phyloP scores from a whole-genome alignment of 2,113 vertebrate genomes.

The chimpanzee (Pan troglodytes) region DNA sequence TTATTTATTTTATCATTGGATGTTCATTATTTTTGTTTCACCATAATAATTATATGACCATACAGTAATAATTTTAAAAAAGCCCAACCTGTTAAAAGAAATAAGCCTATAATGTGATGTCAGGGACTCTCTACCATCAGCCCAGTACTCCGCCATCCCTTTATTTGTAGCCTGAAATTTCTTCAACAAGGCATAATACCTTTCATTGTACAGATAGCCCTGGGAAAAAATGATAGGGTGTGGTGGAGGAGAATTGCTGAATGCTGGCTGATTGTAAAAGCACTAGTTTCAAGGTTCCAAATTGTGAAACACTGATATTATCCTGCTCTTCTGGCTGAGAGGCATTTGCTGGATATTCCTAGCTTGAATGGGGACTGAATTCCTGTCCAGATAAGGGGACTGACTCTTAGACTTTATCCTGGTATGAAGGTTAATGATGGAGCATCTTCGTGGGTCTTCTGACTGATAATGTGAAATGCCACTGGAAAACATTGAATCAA shows the following conservation, averaged over 20 bases:
- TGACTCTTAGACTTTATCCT: not conserved
- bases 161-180: slow-evolving; percentile 35
- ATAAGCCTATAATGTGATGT: not conserved
- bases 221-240: slow-evolving; percentile 41
- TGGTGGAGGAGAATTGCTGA: not conserved
- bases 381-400: not conserved
- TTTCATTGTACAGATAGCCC: slow-evolving; percentile 28
- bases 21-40: slow-evolving; percentile 11
- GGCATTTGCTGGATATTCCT: not conserved
- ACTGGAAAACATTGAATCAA: not conserved
- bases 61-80: not conserved
- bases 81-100: not conserved
- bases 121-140: not conserved
- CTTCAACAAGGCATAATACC: slow-evolving; percentile 24
- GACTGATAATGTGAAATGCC: not conserved
- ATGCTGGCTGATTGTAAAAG: not conserved
- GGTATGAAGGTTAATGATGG: not conserved
- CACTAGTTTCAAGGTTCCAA: not conserved
- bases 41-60: not conserved
- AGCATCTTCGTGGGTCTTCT: not conserved
- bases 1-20: not conserved
- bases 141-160: not conserved
- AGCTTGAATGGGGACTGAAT: not conserved
- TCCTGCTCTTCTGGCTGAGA: not conserved
- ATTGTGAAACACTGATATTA: not conserved